Base-by-base conservation (phyloP, 1,140 invertebrate species). In the Zophobas atratus region DNA sequence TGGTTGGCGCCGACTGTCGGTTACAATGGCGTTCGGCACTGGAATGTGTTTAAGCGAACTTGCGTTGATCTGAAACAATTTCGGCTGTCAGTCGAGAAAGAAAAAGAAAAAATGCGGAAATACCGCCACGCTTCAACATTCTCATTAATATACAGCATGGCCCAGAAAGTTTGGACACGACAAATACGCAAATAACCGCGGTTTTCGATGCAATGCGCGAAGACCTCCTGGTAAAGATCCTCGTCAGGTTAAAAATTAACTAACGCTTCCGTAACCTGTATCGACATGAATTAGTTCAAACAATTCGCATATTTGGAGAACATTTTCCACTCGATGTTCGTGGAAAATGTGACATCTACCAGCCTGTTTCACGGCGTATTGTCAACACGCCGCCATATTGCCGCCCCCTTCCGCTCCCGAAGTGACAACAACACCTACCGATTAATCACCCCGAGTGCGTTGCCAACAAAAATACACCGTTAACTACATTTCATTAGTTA, bases 401-500 rank as follows among this genome's bases (percentile, higher is more conserved):
- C 51, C 60, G 33, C 20, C 41, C 35, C 67, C 36, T 56, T n/a
- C 32, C 63, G 32, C 46, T 20, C 71, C 6, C 71, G 20, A 77
- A 60, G 53, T 77, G 70, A 74, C 77, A 74, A 73, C 70, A 53
- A 6, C 70, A 74, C 70, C 70, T 74, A 77, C 39, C 70, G 46
- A 78, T 78, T 78, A 38, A 74, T 78, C 77, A 78, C 51, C 3
- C 34, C 32, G 39, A 76, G 75, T 55, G 57, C 63, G 41, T 43
- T 38, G 49, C 33, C 48, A 48, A 72, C 67, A 71, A 77, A 77
- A 77, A 77, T 71, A 77, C 63, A 77, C 56, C 70, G 41, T 73
- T 36, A 75, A 74, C 55, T 75, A 75, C 77, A 76, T 76, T 76
- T 79, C 77, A 79, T 79, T 76, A 79, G 74, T 79, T 76, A 79